Evolutionary conservation across 1,140 invertebrate species (phyloP), one percentile per base, ranked within the genome.

Genomic region (Zaprionus inermis): DNA sequence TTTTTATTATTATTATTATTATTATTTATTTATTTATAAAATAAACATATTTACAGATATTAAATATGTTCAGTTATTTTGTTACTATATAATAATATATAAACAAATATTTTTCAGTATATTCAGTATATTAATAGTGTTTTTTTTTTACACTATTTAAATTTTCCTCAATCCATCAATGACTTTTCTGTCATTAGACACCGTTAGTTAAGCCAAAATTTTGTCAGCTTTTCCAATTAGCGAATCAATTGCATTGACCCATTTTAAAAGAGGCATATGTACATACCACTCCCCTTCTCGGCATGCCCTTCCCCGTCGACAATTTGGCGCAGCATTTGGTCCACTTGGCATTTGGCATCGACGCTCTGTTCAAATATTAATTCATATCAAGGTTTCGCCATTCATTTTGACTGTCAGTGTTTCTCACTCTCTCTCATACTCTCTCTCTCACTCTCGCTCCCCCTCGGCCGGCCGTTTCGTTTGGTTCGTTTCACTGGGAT

Each of bases 351-450:
- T 68, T 73, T 56, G 56, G 57, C 54, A 57, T 56, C 38, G 38
- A 60, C 68, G 44, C 74, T 49, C 44, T 84, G 78, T 71, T 89
- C 84, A 88, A 88, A 88, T 88, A 88, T 88, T 88, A 88, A 88
- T 89, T 89, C 84, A 89, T 89, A 89, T 89, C 84, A 89, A 88
- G 84, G 84, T 84, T 88, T 75, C 77, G 80, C 70, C 79, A 84
- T 84, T 90, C 85, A 78, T 70, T 84, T 84, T 80, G 68, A n/a
- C 38, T 44, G n/a, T 16, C n/a, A 7, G 28, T 41, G n/a, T 41
- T n/a, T 41, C n/a, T 41, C 5, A 16, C n/a, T n/a, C n/a, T 41
- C 38, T 16, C 2, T n/a, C 36, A 2, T 14, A 14, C 14, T 44
- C 38, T 38, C 36, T 1, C 36, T 38, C 3, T 38, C 14, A n/a